Conservation (phyloP, 2,888 invertebrate species). For the Apamea crenata region DNA sequence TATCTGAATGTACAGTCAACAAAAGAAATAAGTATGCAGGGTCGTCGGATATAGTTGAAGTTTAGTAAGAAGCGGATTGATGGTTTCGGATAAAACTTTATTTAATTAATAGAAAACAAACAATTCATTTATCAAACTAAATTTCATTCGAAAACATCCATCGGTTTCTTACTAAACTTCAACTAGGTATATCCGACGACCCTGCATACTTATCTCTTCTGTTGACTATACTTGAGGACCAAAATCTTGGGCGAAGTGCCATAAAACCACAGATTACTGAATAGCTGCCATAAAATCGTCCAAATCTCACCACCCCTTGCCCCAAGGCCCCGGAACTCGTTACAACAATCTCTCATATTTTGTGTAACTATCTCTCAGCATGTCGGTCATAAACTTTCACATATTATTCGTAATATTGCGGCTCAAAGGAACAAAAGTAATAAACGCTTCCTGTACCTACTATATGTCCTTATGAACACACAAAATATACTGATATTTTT, state of each 20-base stretch:
- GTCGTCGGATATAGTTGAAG: too few species aligned
- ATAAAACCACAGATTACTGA: slow-evolving; percentile 40
- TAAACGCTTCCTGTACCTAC: slow-evolving; percentile 22
- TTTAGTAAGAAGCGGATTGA: too few species aligned
- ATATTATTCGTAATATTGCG: slow-evolving; percentile 22
- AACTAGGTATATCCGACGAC: too few species aligned
- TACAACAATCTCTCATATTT: slow-evolving; percentile 14
- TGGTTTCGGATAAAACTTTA: too few species aligned
- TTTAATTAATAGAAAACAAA: too few species aligned
- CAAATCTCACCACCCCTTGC: slow-evolving; percentile 13
- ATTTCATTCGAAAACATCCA: too few species aligned
- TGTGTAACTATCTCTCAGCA: slow-evolving; percentile 29
- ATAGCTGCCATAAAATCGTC: slow-evolving; percentile 14
- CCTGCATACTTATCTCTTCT: too few species aligned
- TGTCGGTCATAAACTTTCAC: slow-evolving; percentile 30
- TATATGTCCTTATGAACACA: slow-evolving; percentile 5
- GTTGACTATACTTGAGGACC: background rate
- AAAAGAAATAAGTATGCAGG: too few species aligned
- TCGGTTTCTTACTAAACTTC: too few species aligned
- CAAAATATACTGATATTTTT: background rate
- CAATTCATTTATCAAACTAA: too few species aligned
- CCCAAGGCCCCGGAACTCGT: slow-evolving; percentile 10
- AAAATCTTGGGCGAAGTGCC: background rate
- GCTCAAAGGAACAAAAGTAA: slow-evolving; percentile 17
- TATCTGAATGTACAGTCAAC: background rate